Base-by-base conservation (phyloP, 2,888 invertebrate genomes). In the Eilema caniola region DNA sequence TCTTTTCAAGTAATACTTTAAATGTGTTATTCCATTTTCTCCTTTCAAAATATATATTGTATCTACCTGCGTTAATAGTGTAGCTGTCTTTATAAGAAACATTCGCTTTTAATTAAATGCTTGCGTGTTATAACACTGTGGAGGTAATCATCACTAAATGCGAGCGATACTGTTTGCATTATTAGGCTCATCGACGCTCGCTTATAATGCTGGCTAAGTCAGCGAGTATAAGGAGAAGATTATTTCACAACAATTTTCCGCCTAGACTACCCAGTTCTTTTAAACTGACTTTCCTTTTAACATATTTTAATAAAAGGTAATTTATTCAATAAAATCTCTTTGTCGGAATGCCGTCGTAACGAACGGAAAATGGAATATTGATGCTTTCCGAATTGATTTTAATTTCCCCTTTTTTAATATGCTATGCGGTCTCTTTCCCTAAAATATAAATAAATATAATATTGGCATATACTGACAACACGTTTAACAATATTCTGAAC, bases 251-350 rank as follows among this genome's bases (percentile, higher is more conserved):
- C 72, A 76, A 78, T 77, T 76, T 80, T 75, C 70, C 76, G 67
- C 67, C 76, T 70, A 74, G 57, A 75, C 62, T 72, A 70, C 73
- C 56, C 62, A 57, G 56, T 62, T 31, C 59, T 73, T 69, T 74
- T 72, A 72, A 74, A 72, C 70, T 72, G 75, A 76, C 77, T 83
- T 82, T 78, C 76, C 73, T 81, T 84, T 83, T 86, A 88, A 86
- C 85, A 88, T 86, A 89, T 90, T 93, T 92, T 91, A 93, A 91
- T 90, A 86, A 88, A 90, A 85, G 88, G 86, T 90, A 90, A 94
- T 92, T 92, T 94, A 93, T 94, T 93, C 93, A 92, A 93, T 93
- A 93, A 93, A 93, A 90, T 90, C 89, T 89, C 91, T 91, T 92
- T 90, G 89, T 89, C 89, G 86, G 88, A 85, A 86, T 88, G 87